These are phyloP conservation scores for Pelagia noctiluca DNA, from an alignment of 30 jellyfish, hydroid and myxozoan genomes.

Conservation along the genomic window DNA sequence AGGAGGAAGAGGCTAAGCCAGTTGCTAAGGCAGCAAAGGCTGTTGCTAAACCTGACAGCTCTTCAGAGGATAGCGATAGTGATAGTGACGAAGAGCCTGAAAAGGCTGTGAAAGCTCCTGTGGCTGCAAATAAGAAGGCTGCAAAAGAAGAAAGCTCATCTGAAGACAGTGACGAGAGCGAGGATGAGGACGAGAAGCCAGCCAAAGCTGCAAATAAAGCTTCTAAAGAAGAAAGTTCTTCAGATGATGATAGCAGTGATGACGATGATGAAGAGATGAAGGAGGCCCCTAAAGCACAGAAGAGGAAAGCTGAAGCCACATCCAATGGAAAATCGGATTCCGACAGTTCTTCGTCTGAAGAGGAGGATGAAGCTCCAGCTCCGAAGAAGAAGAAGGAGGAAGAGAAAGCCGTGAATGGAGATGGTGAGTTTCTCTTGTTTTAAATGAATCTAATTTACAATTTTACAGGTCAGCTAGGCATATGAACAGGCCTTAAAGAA, in stretches of 20 bases:
- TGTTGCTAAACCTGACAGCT: not conserved
- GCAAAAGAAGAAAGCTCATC: conserved; percentile 15
- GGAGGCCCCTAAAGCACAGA: conserved; percentile 8
- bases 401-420: conserved; percentile 4
- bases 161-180: not conserved
- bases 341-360: conserved; percentile 63
- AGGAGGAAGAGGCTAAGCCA: conserved; percentile 5
- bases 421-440: too few species aligned
- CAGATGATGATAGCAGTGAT: conserved; percentile 56
- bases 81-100: conserved; percentile 51
- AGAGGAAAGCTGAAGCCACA: conserved; percentile 18
- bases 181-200: conserved; percentile 37
- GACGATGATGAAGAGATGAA: conserved; percentile 32
- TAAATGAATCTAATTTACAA: too few species aligned
- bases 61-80: conserved; percentile 1
- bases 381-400: not conserved
- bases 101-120: conserved; percentile 6
- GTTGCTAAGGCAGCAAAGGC: not conserved
- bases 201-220: conserved; percentile 38
- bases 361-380: conserved; percentile 26
- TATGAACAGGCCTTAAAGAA: too few species aligned
- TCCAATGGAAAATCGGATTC: too few species aligned
- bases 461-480: too few species aligned
- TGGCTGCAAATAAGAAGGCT: not conserved
- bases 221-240: conserved; percentile 40